These are phyloP conservation scores for Neotoxoptera formosana DNA, from an alignment of 1,140 invertebrate genomes.

Conservation along the genomic window DNA sequence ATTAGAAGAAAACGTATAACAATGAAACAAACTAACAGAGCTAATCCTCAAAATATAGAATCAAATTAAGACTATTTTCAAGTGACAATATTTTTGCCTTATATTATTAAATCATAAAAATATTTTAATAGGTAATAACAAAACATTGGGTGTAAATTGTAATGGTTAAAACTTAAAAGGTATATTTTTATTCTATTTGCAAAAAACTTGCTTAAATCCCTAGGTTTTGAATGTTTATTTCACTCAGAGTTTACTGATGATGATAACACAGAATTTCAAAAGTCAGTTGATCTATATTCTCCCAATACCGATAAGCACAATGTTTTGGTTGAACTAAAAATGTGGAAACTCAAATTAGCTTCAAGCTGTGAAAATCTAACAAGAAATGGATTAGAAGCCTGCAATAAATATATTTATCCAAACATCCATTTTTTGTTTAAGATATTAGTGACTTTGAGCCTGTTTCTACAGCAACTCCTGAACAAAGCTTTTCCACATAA, in stretches of 20 bases:
- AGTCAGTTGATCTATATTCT: background rate
- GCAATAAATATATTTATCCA: background rate
- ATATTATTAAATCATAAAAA: conserved; percentile 5
- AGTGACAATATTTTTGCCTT: conserved; percentile 5
- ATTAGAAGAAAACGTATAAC: background rate
- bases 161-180: background rate
- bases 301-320: background rate
- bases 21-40: background rate
- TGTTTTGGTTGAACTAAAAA: background rate
- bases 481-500: background rate
- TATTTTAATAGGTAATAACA: background rate
- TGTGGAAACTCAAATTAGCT: background rate
- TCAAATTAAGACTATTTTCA: background rate
- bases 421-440: background rate
- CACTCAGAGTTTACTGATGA: background rate
- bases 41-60: conserved; percentile 16
- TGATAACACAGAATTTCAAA: background rate
- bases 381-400: background rate
- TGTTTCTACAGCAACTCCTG: background rate
- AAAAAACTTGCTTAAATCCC: background rate
- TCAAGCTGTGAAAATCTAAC: background rate
- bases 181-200: no score
- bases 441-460: conserved; percentile 1
- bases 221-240: conserved; percentile 23
- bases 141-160: background rate